Conservation (phyloP, 1,140 invertebrate species). For the Neodiprion virginianus region DNA sequence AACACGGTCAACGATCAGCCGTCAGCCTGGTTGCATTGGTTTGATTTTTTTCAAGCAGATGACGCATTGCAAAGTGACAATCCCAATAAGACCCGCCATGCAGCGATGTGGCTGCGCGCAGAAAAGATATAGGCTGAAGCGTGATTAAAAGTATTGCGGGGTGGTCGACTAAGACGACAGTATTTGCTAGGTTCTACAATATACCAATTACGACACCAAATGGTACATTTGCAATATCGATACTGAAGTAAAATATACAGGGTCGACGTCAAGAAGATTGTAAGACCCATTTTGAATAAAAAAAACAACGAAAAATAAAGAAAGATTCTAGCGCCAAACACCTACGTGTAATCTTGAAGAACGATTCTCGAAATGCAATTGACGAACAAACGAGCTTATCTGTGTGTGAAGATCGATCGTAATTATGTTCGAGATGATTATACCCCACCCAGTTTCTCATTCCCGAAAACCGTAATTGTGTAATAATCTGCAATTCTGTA, state of each 20-base stretch:
- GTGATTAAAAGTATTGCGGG: not conserved
- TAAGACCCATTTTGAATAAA: not conserved
- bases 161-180: not conserved
- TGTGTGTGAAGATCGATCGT: too few species aligned
- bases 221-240: constrained; percentile 3
- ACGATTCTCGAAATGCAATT: too few species aligned
- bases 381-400: too few species aligned
- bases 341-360: not conserved
- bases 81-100: not conserved
- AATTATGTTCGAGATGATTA: too few species aligned
- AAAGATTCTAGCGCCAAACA: not conserved
- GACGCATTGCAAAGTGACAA: too few species aligned
- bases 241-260: not conserved
- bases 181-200: not conserved
- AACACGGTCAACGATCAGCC: too few species aligned
- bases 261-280: not conserved
- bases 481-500: not conserved
- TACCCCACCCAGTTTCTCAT: not conserved
- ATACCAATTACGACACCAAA: not conserved
- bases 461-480: not conserved
- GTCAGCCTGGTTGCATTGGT: too few species aligned
- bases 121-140: not conserved
- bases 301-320: not conserved
- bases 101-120: not conserved
- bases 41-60: too few species aligned